Evolutionary conservation across 1,140 invertebrate species (phyloP), one percentile per base, ranked within the genome.

Genomic region (Hestina assimilis): DNA sequence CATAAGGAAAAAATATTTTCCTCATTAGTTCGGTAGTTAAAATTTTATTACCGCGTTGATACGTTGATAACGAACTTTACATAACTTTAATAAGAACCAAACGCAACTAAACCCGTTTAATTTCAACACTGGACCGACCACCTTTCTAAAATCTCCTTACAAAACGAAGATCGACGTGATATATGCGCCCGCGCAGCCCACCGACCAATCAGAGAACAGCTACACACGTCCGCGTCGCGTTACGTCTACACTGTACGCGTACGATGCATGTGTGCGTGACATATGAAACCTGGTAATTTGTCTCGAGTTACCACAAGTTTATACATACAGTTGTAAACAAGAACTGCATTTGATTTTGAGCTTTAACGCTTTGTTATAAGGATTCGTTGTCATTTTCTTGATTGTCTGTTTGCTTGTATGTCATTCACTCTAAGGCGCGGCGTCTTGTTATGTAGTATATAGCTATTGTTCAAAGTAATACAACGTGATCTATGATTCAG

Each of bases 61-160:
- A 40, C 52, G 59, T 62, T 69, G 65, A 59, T 48, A 48, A 57
- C 58, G 50, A 62, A 66, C 28, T 58, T 73, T 73, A 71, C 63
- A 71, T 73, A 73, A 73, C 64, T 42, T 19, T 52, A 35, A 38
- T 38, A 38, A 56, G 26, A 24, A 57, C 26, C 28, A 33, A 42
- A 68, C 62, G 65, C 65, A 73, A 73, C 70, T 29, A n/a, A 65
- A 71, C 67, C 56, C 40, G 69, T 72, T 59, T 55, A 17, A 33
- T 73, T 70, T 70, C 68, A 62, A 73, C 65, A 68, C 58, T 41
- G 21, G 59, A 56, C 47, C 26, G 35, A 70, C 72, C 67, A 71
- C 83, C 81, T 86, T 86, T 84, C 81, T 84, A 86, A 81, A 83
- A 83, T 81, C 79, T 81, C 70, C 77, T 79, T 80, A 82, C 72